phyloP scores from a whole-genome alignment of 2,888 invertebrate species.

The Aquatica leii region DNA sequence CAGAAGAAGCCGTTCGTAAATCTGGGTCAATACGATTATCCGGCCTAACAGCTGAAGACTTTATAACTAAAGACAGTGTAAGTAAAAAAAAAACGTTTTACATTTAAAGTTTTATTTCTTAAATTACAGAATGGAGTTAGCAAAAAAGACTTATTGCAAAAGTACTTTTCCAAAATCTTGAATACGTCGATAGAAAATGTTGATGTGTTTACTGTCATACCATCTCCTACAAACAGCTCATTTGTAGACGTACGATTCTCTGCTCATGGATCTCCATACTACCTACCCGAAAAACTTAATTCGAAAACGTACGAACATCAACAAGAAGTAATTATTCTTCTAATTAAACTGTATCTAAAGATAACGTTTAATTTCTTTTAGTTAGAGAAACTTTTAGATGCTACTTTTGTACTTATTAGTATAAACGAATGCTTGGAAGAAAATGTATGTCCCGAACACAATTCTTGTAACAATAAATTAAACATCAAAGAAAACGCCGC shows the following conservation, averaged over 20 bases:
- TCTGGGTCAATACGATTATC: constrained; percentile 90
- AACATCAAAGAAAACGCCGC: constrained; percentile 76
- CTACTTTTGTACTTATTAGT: constrained; percentile 85
- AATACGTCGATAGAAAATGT: constrained; percentile 84
- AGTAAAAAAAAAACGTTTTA: constrained; percentile 45
- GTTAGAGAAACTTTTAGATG: constrained; percentile 75
- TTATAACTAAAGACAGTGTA: constrained; percentile 69
- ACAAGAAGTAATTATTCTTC: constrained; percentile 68
- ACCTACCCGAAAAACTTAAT: constrained; percentile 86
- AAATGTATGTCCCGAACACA: constrained; percentile 70
- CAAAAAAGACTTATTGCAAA: constrained; percentile 73
- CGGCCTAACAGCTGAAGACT: constrained; percentile 85
- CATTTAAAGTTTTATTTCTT: constrained; percentile 23
- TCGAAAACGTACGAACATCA: constrained; percentile 80
- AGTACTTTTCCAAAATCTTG: constrained; percentile 72
- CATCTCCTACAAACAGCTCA: constrained; percentile 69
- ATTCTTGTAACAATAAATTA: constrained; percentile 83
- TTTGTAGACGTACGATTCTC: constrained; percentile 89
- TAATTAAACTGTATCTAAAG: too few species aligned
- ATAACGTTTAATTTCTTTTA: constrained; percentile 52
- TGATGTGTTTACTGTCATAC: constrained; percentile 91
- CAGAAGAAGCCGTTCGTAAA: constrained; percentile 90
- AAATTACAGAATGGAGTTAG: constrained; percentile 68
- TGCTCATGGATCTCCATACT: constrained; percentile 94
- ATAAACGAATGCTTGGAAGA: constrained; percentile 91